Percentiles rank a stretch among this genome's conserved stretches.
These are phyloP conservation scores for Neoarius graeffei DNA, from an alignment of 2,113 vertebrate species.

Conservation along the genomic window DNA sequence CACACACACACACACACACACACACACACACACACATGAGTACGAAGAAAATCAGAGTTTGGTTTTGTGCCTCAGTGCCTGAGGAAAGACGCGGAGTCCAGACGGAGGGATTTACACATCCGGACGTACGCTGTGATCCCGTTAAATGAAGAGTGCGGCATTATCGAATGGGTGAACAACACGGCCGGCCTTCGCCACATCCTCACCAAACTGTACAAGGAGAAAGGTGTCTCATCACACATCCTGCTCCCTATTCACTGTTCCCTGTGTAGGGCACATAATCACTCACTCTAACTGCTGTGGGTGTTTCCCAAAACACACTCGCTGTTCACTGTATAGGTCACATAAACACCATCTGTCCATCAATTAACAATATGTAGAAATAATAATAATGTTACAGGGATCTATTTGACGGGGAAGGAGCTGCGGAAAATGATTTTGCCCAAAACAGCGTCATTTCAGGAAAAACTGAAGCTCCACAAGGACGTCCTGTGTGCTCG, in stretches of 20 bases:
- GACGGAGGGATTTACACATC: slow-evolving; percentile 90
- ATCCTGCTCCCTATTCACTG: neutral
- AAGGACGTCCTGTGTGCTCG: slow-evolving; percentile 89
- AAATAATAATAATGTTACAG: slow-evolving; percentile 61
- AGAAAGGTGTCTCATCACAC: slow-evolving; percentile 80
- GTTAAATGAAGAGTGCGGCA: slow-evolving; percentile 95
- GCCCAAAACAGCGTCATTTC: slow-evolving; percentile 83
- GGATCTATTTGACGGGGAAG: slow-evolving; percentile 89
- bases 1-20: neutral
- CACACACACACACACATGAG: neutral
- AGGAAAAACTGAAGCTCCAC: slow-evolving; percentile 90
- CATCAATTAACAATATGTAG: neutral
- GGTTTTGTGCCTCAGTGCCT: slow-evolving; percentile 76
- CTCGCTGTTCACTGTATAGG: neutral
- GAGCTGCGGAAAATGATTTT: slow-evolving; percentile 91
- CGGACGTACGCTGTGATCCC: slow-evolving; percentile 96
- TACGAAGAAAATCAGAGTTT: neutral
- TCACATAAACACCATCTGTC: neutral
- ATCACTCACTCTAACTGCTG: no score
- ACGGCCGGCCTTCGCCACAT: slow-evolving; percentile 93
- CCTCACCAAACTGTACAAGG: slow-evolving; percentile 94
- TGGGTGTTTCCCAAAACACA: neutral
- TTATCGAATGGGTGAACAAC: slow-evolving; percentile 98
- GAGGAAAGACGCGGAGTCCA: slow-evolving; percentile 95
- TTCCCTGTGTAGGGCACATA: no score